Evolutionary conservation across 2,888 invertebrate species (phyloP).

Genomic region (Coleophora deauratella): DNA sequence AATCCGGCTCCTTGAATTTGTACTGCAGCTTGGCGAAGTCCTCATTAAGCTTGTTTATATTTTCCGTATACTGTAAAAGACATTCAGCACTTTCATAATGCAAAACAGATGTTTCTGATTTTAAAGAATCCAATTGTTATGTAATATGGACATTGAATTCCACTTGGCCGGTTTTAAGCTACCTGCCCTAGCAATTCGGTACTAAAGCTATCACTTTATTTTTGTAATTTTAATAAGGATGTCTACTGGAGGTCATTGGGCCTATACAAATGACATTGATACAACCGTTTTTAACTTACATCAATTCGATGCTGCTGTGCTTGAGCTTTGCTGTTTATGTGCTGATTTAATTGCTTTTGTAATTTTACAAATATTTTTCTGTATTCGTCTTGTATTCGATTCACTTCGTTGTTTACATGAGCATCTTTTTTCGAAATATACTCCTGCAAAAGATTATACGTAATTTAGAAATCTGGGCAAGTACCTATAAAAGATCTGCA

Average conservation of each 20-base stretch:
- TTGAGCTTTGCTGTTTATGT: constrained; percentile 54
- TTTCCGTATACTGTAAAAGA: constrained; percentile 48
- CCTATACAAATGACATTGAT: too few relatives aligned
- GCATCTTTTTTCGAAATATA: constrained; percentile 78
- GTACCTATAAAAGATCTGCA: background rate
- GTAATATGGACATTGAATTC: too few relatives aligned
- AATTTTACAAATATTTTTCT: constrained; percentile 69
- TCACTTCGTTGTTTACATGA: constrained; percentile 76
- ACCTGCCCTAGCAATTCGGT: too few relatives aligned
- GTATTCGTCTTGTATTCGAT: constrained; percentile 77
- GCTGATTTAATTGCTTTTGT: constrained; percentile 65
- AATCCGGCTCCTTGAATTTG: constrained; percentile 3
- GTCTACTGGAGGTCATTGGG: too few relatives aligned
- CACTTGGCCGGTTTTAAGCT: too few relatives aligned
- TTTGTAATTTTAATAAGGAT: too few relatives aligned
- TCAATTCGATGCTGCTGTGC: constrained; percentile 34
- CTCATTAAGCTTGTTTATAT: constrained; percentile 50
- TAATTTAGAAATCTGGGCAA: background rate
- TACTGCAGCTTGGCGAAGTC: constrained; percentile 48
- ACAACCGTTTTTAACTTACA: background rate
- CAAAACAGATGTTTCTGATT: too few relatives aligned
- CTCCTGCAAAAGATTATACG: constrained; percentile 49
- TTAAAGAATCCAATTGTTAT: too few relatives aligned
- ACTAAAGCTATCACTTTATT: too few relatives aligned
- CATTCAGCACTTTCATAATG: constrained; percentile 1